Evolutionary conservation across 2,888 invertebrate genomes (phyloP).

Genomic region (Pyrocoelia pectoralis): DNA sequence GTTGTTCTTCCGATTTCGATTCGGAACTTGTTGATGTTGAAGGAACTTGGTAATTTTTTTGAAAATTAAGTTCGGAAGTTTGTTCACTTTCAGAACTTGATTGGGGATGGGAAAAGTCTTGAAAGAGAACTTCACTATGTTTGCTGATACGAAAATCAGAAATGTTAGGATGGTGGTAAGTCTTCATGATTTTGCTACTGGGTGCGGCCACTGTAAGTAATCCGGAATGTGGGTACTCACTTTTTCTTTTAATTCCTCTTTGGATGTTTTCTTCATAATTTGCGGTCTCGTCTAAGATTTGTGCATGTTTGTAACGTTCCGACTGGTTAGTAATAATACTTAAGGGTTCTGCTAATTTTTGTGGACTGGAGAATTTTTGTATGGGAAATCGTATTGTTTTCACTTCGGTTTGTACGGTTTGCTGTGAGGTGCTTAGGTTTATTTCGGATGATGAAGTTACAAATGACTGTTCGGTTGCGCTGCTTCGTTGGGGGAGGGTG

Average conservation of each 20-base stretch:
- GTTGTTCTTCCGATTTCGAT: constrained; percentile 37
- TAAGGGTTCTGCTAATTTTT: constrained; percentile 52
- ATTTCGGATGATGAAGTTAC: constrained; percentile 26
- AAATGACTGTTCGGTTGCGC: constrained; percentile 18
- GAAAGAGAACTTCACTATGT: not conserved
- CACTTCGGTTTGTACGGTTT: constrained; percentile 44
- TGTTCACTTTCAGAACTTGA: not conserved
- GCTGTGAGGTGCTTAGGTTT: not conserved
- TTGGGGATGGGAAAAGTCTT: no score
- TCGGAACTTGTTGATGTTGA: constrained; percentile 31
- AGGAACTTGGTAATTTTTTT: constrained; percentile 18
- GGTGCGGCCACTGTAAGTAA: constrained; percentile 28
- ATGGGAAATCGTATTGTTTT: constrained; percentile 55
- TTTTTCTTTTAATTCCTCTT: constrained; percentile 50
- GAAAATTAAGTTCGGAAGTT: no score
- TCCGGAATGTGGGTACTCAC: constrained; percentile 19
- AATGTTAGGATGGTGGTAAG: constrained; percentile 22
- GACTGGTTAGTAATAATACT: constrained; percentile 57
- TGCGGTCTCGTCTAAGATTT: constrained; percentile 51
- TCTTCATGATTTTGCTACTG: constrained; percentile 31
- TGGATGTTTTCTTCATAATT: constrained; percentile 53
- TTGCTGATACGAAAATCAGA: constrained; percentile 23
- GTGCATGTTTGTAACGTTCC: constrained; percentile 55
- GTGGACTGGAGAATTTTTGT: constrained; percentile 44
- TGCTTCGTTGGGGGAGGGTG: not conserved